Evolutionary conservation across 2,888 invertebrate species (phyloP), one percentile per base, ranked within the genome.

Genomic region (Stenotaenia linearis): DNA sequence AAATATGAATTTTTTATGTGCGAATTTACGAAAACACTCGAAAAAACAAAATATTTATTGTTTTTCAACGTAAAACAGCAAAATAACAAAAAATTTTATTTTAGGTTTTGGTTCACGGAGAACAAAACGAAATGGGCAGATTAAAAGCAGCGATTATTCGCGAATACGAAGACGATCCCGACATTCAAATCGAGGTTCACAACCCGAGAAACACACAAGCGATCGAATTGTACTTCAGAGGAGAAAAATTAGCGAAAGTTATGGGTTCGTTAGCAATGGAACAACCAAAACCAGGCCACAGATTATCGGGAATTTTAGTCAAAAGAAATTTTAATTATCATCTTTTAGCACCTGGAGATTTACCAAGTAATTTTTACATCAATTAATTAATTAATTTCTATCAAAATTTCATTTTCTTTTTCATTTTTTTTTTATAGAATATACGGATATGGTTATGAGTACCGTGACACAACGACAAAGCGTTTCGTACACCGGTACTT

Each of bases 261-360:
- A 97, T 99, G 92, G 99, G 99, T 0, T 90, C 91, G 0, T 87
- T 99, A 81, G 98, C 98, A 0, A 89, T 94, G 84, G 91, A 92
- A 78, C 90, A 91, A 74, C 95, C 97, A 0, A 90, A 90, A 82
- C 91, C 94, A 0, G 93, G 92, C 15, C 90, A 92, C 80, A 89
- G 90, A 81, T 87, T 99, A 4, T 95, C 97, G 6, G 99, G 99
- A 0, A 92, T 99, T 80, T 88, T 99, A 61, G 96, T 99, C 1
- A 98, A 98, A 86, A 90, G 98, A 80, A 98, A 99, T 87, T 99
- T 99, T 86, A 98, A 97, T 87, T 99, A 98, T 86, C 97, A 98
- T 86, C 90, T 99, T 79, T 88, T 99, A 82, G 92, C 95, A 1
- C 93, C 98, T 0, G 89, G 91, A 3, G 99, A 99, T 87, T 89